Conservation (phyloP, 2,888 invertebrate genomes). For the Endomychus coccineus region DNA sequence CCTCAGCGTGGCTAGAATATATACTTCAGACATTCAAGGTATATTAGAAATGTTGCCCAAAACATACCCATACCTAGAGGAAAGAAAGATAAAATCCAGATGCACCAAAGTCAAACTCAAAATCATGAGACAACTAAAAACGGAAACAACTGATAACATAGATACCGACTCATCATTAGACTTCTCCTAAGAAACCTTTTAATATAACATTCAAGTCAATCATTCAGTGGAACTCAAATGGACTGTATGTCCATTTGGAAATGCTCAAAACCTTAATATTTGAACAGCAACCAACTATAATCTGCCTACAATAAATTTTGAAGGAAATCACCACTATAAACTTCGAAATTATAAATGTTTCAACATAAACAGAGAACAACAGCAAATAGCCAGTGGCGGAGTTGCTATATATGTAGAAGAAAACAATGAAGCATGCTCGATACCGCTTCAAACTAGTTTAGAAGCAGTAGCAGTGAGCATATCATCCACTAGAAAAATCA, state of each 20-base stretch:
- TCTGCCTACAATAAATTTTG: slow-evolving; percentile 7
- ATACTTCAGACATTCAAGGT: slow-evolving; percentile 8
- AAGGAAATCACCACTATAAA: neutral
- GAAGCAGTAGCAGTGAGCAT: slow-evolving; percentile 10
- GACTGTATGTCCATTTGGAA: slow-evolving; percentile 7
- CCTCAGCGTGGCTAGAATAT: slow-evolving; percentile 6
- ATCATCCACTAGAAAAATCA: slow-evolving; percentile 4
- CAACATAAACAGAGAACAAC: slow-evolving; percentile 1
- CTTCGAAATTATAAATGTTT: neutral
- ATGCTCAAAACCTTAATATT: slow-evolving; percentile 7
- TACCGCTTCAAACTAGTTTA: slow-evolving; percentile 10
- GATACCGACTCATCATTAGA: too few relatives aligned
- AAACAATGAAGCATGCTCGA: slow-evolving; percentile 2
- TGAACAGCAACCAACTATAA: slow-evolving; percentile 7
- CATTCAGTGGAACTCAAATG: slow-evolving; percentile 13
- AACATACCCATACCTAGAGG: slow-evolving; percentile 4
- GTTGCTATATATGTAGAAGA: slow-evolving; percentile 12
- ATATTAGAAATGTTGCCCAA: slow-evolving; percentile 1
- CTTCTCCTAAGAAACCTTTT: too few relatives aligned
- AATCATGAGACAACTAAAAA: slow-evolving; percentile 6
- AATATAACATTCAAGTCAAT: too few relatives aligned
- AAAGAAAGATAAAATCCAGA: slow-evolving; percentile 11
- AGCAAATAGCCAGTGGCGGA: slow-evolving; percentile 7
- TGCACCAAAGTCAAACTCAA: slow-evolving; percentile 6
- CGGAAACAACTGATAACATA: too few relatives aligned